phyloP scores from a whole-genome alignment of 2,888 invertebrate genomes.

The Drosophila neutralis region DNA sequence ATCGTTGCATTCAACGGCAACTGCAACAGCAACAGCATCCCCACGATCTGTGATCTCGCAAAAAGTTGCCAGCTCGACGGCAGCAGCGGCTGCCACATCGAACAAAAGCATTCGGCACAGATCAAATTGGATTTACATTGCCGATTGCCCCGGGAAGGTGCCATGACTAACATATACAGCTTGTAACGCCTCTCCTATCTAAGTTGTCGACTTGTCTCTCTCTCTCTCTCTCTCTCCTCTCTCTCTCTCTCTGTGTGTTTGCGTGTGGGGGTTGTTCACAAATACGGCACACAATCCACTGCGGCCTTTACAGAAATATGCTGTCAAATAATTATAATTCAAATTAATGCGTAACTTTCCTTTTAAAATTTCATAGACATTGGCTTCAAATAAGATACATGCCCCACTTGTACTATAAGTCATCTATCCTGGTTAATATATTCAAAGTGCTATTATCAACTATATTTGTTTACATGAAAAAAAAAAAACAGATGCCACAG shows the following conservation, averaged over 20 bases:
- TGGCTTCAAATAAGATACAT: not conserved
- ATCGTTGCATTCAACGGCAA: constrained; percentile 12
- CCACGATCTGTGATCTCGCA: constrained; percentile 57
- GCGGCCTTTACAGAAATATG: not conserved
- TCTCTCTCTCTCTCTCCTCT: not conserved
- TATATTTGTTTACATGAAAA: not conserved
- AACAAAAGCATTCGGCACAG: constrained; percentile 80
- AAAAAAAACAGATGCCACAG: not conserved
- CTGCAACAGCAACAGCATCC: constrained; percentile 35
- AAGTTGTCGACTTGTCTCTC: not conserved
- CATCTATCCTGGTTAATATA: not conserved
- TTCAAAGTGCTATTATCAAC: not conserved
- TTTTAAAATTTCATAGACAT: constrained; percentile 1
- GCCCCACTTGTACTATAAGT: not conserved
- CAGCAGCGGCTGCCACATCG: constrained; percentile 58
- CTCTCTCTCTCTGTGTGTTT: not conserved
- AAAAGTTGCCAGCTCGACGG: constrained; percentile 61
- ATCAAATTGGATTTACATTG: constrained; percentile 80
- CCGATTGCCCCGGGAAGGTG: constrained; percentile 28
- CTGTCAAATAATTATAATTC: constrained; percentile 3
- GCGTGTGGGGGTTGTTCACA: not conserved
- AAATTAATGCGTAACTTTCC: constrained; percentile 11
- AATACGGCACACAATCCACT: not conserved
- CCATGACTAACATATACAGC: constrained; percentile 27
- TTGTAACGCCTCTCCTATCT: constrained; percentile 34